Conservation (phyloP, 2,113 vertebrate genomes). For the Neolamprologus caudopunctatus region DNA sequence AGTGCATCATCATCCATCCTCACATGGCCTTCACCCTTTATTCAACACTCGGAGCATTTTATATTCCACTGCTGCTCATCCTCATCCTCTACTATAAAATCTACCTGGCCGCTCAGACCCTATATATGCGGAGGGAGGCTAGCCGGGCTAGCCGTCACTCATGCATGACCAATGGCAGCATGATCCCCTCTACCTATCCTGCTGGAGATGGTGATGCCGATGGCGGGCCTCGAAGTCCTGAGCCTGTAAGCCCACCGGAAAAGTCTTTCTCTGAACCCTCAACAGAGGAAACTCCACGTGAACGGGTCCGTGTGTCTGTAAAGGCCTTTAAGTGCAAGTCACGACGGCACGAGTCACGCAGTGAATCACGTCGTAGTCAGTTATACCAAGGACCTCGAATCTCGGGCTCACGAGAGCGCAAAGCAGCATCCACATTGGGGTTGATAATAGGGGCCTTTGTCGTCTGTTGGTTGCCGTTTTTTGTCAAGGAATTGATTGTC, state of each 20-base stretch:
- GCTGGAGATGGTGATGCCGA: slow-evolving; percentile 62
- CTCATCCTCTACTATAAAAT: slow-evolving; percentile 99
- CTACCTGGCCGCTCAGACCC: slow-evolving; percentile 90
- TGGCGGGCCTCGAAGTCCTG: slow-evolving; percentile 69
- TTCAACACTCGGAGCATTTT: slow-evolving; percentile 94
- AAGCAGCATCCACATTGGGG: slow-evolving; percentile 90
- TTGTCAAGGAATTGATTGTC: slow-evolving; percentile 94
- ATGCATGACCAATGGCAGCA: slow-evolving; percentile 82
- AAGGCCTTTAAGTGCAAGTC: slow-evolving; percentile 72
- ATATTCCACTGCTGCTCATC: slow-evolving; percentile 90
- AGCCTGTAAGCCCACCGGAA: slow-evolving; percentile 74
- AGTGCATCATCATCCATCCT: slow-evolving; percentile 91
- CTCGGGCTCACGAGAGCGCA: slow-evolving; percentile 86
- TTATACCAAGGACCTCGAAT: slow-evolving; percentile 84
- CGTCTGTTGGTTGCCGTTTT: slow-evolving; percentile 97
- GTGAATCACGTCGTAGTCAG: slow-evolving; percentile 76
- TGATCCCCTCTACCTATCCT: slow-evolving; percentile 76
- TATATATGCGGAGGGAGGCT: slow-evolving; percentile 85
- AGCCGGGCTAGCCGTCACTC: slow-evolving; percentile 80
- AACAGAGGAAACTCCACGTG: slow-evolving; percentile 72
- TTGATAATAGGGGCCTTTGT: slow-evolving; percentile 95
- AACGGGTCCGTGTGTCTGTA: slow-evolving; percentile 68
- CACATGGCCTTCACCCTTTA: slow-evolving; percentile 91
- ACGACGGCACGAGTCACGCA: slow-evolving; percentile 66
- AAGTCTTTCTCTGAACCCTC: slow-evolving; percentile 87